A percentile compares a stretch with the other conserved stretches of the same genome.
phyloP scores from a whole-genome alignment of 2,888 invertebrate species.

The Parnassius apollo region DNA sequence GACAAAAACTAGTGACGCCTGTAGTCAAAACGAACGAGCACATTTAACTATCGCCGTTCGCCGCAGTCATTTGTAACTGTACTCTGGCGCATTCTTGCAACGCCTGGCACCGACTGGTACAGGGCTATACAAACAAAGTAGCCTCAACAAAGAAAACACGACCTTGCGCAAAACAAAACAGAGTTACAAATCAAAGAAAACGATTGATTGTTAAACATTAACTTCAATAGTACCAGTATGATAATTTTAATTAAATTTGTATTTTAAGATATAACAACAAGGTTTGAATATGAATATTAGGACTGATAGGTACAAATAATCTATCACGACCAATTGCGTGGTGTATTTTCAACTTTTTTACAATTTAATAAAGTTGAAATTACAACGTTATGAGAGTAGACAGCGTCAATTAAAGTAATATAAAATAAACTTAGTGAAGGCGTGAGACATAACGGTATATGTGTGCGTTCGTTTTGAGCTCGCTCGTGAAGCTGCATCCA shows the following conservation, averaged over 20 bases:
- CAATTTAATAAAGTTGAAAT: constrained; percentile 7
- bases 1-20: constrained; percentile 1
- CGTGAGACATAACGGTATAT: constrained; percentile 42
- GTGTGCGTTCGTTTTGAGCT: constrained; percentile 22
- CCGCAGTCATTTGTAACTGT: constrained; percentile 50
- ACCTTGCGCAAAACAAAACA: constrained; percentile 37
- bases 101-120: constrained; percentile 71
- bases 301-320: neutral
- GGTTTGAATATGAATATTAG: constrained; percentile 1
- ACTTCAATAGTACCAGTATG: constrained; percentile 15
- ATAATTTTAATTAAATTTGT: constrained; percentile 41
- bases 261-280: constrained; percentile 39
- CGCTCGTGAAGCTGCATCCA: constrained; percentile 23
- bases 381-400: constrained; percentile 8
- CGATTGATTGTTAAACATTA: constrained; percentile 10
- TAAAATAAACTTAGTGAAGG: constrained; percentile 38
- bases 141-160: constrained; percentile 32
- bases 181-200: constrained; percentile 33
- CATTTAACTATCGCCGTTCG: constrained; percentile 46
- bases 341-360: neutral
- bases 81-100: constrained; percentile 59
- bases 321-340: neutral
- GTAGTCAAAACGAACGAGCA: constrained; percentile 14
- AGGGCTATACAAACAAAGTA: constrained; percentile 30
- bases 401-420: constrained; percentile 17